Conservation (phyloP, 35 echinoderm and acorn worm genomes). For the Apostichopus japonicus region DNA sequence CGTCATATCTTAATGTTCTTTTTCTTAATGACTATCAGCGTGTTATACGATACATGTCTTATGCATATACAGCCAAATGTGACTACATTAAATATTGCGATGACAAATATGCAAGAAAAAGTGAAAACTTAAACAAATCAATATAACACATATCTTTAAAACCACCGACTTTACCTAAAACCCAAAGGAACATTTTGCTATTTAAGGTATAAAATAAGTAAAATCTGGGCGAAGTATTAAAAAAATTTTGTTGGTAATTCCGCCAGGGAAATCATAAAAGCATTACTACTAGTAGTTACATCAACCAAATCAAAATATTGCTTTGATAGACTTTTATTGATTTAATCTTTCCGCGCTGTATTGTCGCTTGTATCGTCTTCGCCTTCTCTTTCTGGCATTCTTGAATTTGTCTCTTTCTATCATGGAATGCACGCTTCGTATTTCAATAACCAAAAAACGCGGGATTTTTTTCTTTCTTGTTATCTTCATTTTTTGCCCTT, state of each 20-base stretch:
- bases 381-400: neutral
- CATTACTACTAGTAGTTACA: neutral
- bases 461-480: neutral
- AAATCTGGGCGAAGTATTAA: neutral
- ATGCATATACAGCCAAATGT: too few species aligned
- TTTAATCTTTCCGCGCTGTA: neutral
- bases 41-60: too few species aligned
- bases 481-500: neutral
- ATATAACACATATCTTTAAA: too few species aligned
- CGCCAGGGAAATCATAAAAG: neutral
- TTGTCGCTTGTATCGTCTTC: neutral
- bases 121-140: too few species aligned
- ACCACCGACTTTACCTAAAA: too few species aligned
- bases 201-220: too few species aligned
- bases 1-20: too few species aligned
- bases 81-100: too few species aligned
- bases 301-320: neutral
- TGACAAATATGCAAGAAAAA: too few species aligned
- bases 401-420: neutral
- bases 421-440: neutral
- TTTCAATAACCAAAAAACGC: neutral
- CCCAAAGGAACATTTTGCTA: too few species aligned
- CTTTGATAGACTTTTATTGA: neutral
- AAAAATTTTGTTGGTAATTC: neutral
- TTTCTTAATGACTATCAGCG: too few species aligned